Conservation (phyloP, 2,888 invertebrate species). For the Cheiracanthium punctorium region DNA sequence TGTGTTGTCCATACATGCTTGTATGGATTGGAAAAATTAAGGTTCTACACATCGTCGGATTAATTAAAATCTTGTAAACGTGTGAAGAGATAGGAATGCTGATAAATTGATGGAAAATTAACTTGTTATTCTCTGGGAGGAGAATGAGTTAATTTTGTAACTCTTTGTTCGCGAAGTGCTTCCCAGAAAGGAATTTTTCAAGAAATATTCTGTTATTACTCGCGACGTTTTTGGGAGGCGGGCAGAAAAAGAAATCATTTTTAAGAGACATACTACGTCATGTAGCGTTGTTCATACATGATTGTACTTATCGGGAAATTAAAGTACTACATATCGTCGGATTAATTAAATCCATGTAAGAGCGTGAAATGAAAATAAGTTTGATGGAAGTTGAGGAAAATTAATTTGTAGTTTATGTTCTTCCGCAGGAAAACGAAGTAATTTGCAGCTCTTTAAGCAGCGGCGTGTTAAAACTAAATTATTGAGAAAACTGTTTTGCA, state of each 20-base stretch:
- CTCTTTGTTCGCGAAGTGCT: not conserved
- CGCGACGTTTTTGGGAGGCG: not conserved
- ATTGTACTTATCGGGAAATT: conserved; percentile 62
- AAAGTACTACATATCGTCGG: conserved; percentile 57
- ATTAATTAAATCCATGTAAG: conserved; percentile 65
- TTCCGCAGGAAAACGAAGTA: not conserved
- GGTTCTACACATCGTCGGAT: conserved; percentile 61
- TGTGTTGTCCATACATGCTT: conserved; percentile 60
- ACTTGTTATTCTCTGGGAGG: conserved; percentile 24
- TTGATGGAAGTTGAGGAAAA: conserved; percentile 36
- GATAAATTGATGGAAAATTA: conserved; percentile 57
- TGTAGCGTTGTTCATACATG: conserved; percentile 54
- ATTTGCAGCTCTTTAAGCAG: not conserved
- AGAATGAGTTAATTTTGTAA: conserved; percentile 18
- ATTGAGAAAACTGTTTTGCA: not conserved
- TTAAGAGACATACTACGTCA: conserved; percentile 38
- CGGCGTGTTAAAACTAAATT: not conserved
- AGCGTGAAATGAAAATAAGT: conserved; percentile 37
- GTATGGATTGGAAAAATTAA: conserved; percentile 67
- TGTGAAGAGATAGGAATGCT: conserved; percentile 61
- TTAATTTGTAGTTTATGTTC: conserved; percentile 7
- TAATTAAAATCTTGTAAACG: conserved; percentile 68
- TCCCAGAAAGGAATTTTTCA: conserved; percentile 1
- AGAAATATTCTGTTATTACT: not conserved
- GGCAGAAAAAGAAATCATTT: conserved; percentile 24